Percentiles rank a stretch among this genome's conserved stretches.
Evolutionary conservation across 2,888 invertebrate species (phyloP).

Genomic region (Nymphalis c-album): DNA sequence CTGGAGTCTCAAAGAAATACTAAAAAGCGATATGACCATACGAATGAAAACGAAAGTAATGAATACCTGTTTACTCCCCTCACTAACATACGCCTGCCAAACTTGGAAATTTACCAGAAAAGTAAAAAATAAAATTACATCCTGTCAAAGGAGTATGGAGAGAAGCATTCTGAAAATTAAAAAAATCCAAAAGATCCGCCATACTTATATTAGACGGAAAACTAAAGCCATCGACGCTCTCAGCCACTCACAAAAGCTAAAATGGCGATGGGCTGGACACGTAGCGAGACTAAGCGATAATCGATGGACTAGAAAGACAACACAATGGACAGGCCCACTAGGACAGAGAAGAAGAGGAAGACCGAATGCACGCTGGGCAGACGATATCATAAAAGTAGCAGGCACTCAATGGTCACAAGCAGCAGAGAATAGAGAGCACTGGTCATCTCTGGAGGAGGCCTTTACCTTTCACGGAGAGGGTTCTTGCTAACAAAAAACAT

Average conservation of each 20-base stretch:
- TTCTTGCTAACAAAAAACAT: too few species aligned
- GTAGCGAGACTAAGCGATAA: constrained; percentile 6
- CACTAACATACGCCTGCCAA: too few species aligned
- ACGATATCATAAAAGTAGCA: constrained; percentile 31
- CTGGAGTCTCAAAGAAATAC: too few species aligned
- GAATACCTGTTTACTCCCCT: too few species aligned
- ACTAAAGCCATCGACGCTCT: constrained; percentile 34
- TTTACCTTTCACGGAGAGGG: too few species aligned
- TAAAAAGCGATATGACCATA: too few species aligned
- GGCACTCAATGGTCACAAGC: constrained; percentile 25
- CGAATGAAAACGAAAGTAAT: too few species aligned
- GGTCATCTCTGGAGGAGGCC: too few species aligned
- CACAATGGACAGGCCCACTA: constrained; percentile 4
- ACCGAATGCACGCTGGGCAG: constrained; percentile 21
- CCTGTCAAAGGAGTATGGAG: too few species aligned
- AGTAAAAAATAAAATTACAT: too few species aligned
- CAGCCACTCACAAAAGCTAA: constrained; percentile 29
- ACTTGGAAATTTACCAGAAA: too few species aligned
- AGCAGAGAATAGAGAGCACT: background rate
- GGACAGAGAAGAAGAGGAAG: constrained; percentile 16
- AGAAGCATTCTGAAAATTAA: too few species aligned
- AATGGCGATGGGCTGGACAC: constrained; percentile 21
- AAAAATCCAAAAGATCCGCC: background rate
- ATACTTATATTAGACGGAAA: constrained; percentile 13
- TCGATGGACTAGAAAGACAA: constrained; percentile 8